These are phyloP conservation scores for Elysia crispata DNA, from an alignment of 2,888 invertebrate species.

Conservation along the genomic window DNA sequence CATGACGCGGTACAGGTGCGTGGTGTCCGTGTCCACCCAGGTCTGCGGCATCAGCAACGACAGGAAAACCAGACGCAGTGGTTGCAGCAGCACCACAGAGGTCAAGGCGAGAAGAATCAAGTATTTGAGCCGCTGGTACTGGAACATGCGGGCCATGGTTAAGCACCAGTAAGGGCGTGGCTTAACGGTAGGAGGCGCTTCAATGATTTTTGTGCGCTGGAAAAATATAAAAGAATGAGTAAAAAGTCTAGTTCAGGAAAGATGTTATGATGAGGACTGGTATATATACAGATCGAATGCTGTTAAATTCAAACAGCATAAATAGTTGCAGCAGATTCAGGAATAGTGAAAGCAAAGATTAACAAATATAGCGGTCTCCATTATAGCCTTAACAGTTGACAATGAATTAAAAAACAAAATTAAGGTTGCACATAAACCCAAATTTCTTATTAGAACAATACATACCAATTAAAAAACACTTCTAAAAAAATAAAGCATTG, in stretches of 20 bases:
- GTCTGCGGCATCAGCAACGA: conserved; percentile 14
- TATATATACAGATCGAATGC: too few species aligned
- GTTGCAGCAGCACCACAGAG: conserved; percentile 24
- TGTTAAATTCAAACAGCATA: too few species aligned
- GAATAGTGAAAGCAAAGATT: too few species aligned
- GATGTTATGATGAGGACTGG: too few species aligned
- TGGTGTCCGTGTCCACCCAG: conserved; percentile 41
- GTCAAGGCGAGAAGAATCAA: conserved; percentile 1
- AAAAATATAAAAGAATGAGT: background rate
- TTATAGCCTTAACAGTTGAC: too few species aligned
- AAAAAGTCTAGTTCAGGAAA: background rate
- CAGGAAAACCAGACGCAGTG: conserved; percentile 4
- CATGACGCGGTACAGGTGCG: conserved; percentile 41
- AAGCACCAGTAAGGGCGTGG: background rate
- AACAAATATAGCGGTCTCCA: too few species aligned
- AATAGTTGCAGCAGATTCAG: too few species aligned
- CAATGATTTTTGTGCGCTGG: background rate
- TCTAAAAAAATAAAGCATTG: too few species aligned
- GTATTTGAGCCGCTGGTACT: background rate
- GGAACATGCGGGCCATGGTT: conserved; percentile 4
- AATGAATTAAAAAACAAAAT: too few species aligned
- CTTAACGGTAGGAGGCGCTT: background rate
- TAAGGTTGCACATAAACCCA: too few species aligned
- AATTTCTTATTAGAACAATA: too few species aligned
- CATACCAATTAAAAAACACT: too few species aligned